phyloP scores from a whole-genome alignment of 2,888 invertebrate genomes.

The Kryphioiulus occultus region DNA sequence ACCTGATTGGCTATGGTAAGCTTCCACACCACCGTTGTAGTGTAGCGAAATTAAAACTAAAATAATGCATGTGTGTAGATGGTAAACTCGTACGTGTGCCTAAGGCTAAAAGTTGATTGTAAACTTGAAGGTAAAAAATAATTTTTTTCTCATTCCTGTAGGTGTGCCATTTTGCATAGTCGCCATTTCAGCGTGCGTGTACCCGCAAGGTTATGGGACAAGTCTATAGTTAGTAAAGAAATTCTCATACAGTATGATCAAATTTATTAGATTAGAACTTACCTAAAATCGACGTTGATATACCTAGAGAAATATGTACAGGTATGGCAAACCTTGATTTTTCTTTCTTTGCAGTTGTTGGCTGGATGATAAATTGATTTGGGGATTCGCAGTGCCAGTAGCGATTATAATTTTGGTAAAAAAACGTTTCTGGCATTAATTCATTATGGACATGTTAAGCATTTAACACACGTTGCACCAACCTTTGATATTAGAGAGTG shows the following conservation, averaged over 20 bases:
- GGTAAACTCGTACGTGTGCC: not conserved
- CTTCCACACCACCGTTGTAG: not conserved
- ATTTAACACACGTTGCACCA: not conserved
- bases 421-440: not conserved
- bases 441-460: not conserved
- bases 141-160: not conserved
- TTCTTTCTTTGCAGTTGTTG: slow-evolving; percentile 45
- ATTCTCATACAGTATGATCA: not conserved
- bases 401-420: slow-evolving; percentile 45
- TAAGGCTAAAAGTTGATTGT: not conserved
- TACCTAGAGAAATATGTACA: not conserved
- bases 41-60: not conserved
- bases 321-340: not conserved
- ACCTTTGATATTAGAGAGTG: too few species aligned
- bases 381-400: slow-evolving; percentile 45
- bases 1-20: slow-evolving; percentile 47
- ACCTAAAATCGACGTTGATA: too few species aligned
- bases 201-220: slow-evolving; percentile 48
- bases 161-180: slow-evolving; percentile 43
- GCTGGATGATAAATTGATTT: slow-evolving; percentile 42
- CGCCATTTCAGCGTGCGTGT: not conserved
- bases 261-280: too few species aligned
- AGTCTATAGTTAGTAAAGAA: slow-evolving; percentile 30
- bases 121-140: not conserved
- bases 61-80: not conserved